phyloP scores from a whole-genome alignment of 2,888 invertebrate species.

The Drosophila lutescens region DNA sequence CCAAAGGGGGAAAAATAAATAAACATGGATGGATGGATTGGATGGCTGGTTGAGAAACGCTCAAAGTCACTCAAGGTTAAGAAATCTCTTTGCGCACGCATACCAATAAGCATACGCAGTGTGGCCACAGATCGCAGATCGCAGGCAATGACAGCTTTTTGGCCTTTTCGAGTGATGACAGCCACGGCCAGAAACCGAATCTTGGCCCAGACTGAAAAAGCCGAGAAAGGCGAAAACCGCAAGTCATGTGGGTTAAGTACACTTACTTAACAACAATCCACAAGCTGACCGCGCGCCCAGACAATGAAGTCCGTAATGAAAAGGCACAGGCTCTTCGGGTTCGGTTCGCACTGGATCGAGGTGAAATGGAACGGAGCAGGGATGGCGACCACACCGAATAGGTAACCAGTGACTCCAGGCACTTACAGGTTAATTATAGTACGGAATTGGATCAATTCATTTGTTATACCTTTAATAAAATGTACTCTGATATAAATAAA shows the following conservation, averaged over 20 bases:
- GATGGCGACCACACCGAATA: constrained; percentile 13
- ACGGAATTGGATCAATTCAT: neutral
- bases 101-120: constrained; percentile 2
- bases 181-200: constrained; percentile 23
- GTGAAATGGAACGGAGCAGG: constrained; percentile 20
- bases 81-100: constrained; percentile 64
- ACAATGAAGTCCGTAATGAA: constrained; percentile 72
- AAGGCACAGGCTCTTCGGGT: constrained; percentile 57
- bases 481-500: neutral
- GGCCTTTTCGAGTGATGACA: constrained; percentile 66
- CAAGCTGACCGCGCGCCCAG: constrained; percentile 74
- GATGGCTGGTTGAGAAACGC: constrained; percentile 43
- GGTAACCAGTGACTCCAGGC: constrained; percentile 8
- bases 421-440: neutral
- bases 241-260: constrained; percentile 80
- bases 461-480: neutral
- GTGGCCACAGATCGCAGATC: constrained; percentile 41
- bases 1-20: constrained; percentile 34
- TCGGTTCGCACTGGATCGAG: constrained; percentile 12
- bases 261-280: constrained; percentile 78
- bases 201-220: constrained; percentile 19
- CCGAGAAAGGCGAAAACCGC: constrained; percentile 64
- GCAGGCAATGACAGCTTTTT: constrained; percentile 69
- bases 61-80: constrained; percentile 79
- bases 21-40: constrained; percentile 19